A percentile compares a stretch with the other conserved stretches of the same genome.
phyloP scores from a whole-genome alignment of 2,888 invertebrate genomes.

The Hypsopygia costalis region DNA sequence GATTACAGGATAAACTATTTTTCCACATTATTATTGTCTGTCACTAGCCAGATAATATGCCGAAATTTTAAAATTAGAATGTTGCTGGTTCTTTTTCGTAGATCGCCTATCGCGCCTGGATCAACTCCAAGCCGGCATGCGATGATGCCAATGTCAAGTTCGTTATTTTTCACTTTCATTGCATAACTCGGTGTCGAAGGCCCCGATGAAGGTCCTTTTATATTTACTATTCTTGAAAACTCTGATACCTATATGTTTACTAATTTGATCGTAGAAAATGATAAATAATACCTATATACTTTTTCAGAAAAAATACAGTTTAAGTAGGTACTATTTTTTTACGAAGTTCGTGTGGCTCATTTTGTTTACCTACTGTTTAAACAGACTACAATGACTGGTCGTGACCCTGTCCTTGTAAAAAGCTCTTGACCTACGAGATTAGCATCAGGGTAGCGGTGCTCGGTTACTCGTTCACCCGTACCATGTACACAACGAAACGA shows the following conservation, averaged over 20 bases:
- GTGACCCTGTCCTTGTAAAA: conserved; percentile 20
- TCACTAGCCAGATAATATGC: conserved; percentile 19
- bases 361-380: too few relatives aligned
- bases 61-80: conserved; percentile 51
- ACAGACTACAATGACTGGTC: too few relatives aligned
- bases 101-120: conserved; percentile 37
- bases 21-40: not conserved
- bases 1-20: conserved; percentile 17
- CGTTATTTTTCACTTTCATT: conserved; percentile 57
- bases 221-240: too few relatives aligned
- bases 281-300: too few relatives aligned
- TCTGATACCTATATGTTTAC: too few relatives aligned
- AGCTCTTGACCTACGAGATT: conserved; percentile 34
- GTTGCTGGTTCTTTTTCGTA: conserved; percentile 42
- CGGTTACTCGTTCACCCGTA: conserved; percentile 23
- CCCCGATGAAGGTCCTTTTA: conserved; percentile 8
- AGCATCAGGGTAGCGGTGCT: conserved; percentile 20
- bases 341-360: too few relatives aligned
- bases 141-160: conserved; percentile 60
- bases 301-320: too few relatives aligned
- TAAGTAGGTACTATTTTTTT: too few relatives aligned
- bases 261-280: too few relatives aligned
- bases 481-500: conserved; percentile 25
- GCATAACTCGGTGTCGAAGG: conserved; percentile 26
- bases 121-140: conserved; percentile 43